phyloP scores from a whole-genome alignment of 2,797 vertebrate genomes.

The Fundulus diaphanus region DNA sequence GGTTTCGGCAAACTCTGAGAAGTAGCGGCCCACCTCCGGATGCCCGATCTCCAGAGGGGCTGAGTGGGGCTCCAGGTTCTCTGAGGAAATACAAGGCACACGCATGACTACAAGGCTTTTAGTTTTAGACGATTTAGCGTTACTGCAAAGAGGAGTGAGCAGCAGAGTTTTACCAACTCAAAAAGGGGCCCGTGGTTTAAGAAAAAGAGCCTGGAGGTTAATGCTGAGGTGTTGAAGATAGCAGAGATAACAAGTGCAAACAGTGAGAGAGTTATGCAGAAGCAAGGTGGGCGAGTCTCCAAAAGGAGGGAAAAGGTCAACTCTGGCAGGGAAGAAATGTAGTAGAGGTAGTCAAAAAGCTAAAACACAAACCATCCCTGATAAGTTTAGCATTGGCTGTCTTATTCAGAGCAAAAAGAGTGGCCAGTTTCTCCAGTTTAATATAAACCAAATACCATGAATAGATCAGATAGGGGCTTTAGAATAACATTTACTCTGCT shows the following conservation, averaged over 20 bases:
- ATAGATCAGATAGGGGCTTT: too few species aligned
- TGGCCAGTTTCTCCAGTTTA: background rate
- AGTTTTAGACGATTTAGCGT: background rate
- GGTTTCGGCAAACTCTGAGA: conserved; percentile 87
- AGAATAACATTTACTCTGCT: background rate
- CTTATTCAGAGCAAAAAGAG: too few species aligned
- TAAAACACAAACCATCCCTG: background rate
- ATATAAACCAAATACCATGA: background rate
- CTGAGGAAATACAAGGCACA: conserved; percentile 65
- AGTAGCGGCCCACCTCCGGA: conserved; percentile 94
- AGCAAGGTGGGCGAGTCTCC: background rate
- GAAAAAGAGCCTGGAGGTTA: background rate
- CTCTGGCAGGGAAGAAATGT: background rate
- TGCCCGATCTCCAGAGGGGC: conserved; percentile 92
- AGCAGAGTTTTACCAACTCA: background rate
- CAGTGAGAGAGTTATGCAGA: conserved; percentile 6
- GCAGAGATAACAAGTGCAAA: background rate
- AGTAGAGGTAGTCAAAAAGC: background rate
- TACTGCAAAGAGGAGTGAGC: background rate
- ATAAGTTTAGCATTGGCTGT: background rate
- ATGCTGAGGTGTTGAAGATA: background rate
- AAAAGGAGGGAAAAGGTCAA: background rate
- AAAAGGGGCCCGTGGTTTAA: background rate
- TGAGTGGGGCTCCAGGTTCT: conserved; percentile 92
- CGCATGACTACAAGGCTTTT: background rate